A percentile compares a stretch with the other conserved stretches of the same genome.
Conservation (phyloP, 2,888 invertebrate genomes). For the Eurytoma adleriae region DNA sequence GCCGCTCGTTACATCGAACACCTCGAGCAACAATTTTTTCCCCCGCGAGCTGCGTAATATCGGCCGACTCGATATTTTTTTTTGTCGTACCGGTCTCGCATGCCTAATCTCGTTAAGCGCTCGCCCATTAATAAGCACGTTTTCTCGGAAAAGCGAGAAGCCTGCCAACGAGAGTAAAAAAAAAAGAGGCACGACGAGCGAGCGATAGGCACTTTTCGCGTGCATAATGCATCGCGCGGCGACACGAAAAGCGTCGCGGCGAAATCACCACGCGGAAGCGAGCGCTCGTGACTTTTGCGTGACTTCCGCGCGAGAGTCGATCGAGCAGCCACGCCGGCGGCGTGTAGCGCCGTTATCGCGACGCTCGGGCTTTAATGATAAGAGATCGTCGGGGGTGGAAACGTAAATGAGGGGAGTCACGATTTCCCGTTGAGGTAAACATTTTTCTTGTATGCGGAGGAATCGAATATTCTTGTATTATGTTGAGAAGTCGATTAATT, state of each 20-base stretch:
- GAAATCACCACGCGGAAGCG: too few species aligned
- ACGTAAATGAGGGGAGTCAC: too few species aligned
- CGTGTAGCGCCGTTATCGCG: too few species aligned
- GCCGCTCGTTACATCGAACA: not conserved
- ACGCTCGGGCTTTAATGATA: too few species aligned
- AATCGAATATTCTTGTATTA: too few species aligned
- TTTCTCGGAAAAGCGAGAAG: slow-evolving; percentile 12
- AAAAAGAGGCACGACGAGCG: not conserved
- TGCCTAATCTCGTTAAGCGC: slow-evolving; percentile 29
- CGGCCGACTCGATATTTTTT: not conserved
- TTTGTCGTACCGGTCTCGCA: slow-evolving; percentile 22
- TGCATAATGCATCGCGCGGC: slow-evolving; percentile 7
- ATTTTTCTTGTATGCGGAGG: too few species aligned
- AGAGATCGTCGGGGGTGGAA: too few species aligned
- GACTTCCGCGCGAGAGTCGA: too few species aligned
- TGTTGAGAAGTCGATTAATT: too few species aligned
- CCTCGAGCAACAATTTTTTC: not conserved
- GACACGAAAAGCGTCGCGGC: not conserved
- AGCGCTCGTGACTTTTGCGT: too few species aligned
- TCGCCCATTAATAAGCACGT: slow-evolving; percentile 29
- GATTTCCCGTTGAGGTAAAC: too few species aligned
- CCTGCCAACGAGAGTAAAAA: not conserved
- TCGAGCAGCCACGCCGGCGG: too few species aligned
- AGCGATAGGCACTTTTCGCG: slow-evolving; percentile 1
- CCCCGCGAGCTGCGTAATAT: slow-evolving; percentile 8